A percentile compares a stretch with the other conserved stretches of the same genome.
These are phyloP conservation scores for Drosophila pandora DNA, from an alignment of 1,140 invertebrate genomes.

Conservation along the genomic window DNA sequence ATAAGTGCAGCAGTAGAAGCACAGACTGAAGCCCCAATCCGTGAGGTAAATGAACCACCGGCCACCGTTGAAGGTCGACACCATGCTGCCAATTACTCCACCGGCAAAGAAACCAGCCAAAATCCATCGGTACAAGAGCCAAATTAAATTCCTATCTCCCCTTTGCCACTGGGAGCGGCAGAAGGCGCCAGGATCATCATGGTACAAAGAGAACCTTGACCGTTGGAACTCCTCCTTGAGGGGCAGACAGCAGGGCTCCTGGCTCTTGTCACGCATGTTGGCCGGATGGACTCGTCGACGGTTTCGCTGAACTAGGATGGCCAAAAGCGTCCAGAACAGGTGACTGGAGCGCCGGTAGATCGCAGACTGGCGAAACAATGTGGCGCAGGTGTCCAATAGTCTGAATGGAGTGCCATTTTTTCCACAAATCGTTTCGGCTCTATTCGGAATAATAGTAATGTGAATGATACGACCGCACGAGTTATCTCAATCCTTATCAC, in stretches of 20 bases:
- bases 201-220: constrained; percentile 54
- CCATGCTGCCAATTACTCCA: constrained; percentile 85
- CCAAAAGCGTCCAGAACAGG: constrained; percentile 39
- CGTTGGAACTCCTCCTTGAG: constrained; percentile 82
- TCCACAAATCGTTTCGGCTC: constrained; percentile 45
- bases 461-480: constrained; percentile 29
- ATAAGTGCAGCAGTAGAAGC: constrained; percentile 72
- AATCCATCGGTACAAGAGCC: constrained; percentile 69
- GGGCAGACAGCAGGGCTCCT: constrained; percentile 79
- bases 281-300: constrained; percentile 37
- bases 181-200: constrained; percentile 60
- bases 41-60: constrained; percentile 88
- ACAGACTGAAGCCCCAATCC: constrained; percentile 89
- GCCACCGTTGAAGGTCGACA: constrained; percentile 73
- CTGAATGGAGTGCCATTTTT: constrained; percentile 47
- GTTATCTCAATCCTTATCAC: constrained; percentile 63
- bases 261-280: constrained; percentile 51
- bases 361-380: constrained; percentile 53
- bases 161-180: constrained; percentile 73
- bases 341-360: constrained; percentile 45
- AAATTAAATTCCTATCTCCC: constrained; percentile 50
- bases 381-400: constrained; percentile 14
- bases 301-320: constrained; percentile 34
- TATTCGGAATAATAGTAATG: constrained; percentile 31
- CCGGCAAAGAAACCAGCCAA: constrained; percentile 62